Base-by-base conservation (phyloP, 92 coral and sea anemone species). In the Hydrozoanthus gracilis region DNA sequence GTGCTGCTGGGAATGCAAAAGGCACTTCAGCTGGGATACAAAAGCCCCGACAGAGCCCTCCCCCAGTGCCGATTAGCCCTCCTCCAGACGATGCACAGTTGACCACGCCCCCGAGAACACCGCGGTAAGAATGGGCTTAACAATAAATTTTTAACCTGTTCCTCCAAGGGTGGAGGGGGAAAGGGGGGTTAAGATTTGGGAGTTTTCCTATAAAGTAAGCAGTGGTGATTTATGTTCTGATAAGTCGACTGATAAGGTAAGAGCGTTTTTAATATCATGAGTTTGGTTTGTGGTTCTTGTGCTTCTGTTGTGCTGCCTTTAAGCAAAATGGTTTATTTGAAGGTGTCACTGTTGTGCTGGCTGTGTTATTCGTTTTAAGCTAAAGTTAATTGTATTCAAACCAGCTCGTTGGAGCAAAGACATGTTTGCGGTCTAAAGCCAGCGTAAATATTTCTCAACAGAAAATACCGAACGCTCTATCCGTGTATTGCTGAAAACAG, bases 401-500 rank as follows among this genome's bases (percentile, higher is more conserved):
- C 14, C 35, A n/a, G 14, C 51, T 75, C 18, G 51, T 8, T 50
- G 46, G 79, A 7, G 79, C 60, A 3, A 4, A 49, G n/a, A 48
- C 62, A 79, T 76, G 4, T 14, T 60, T 58, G 73, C 48, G 45
- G 45, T 7, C 15, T 13, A 55, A 51, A 58, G 48, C 15, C 78
- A 27, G 9, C 51, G 27, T 54, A 60, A 44, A 80, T 48, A 49
- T 75, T 62, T 71, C 44, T 78, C 77, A 54, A 15, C 90, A 97
- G 99, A 92, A 95, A 91, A 97, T 98, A 92, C 48, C 92, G 94
- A 70, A 97, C 98, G 49, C 60, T 93, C 68, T 97, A 87, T 78
- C 99, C 99, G 39, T 97, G 99, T 91, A 92, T 95, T 68, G 99
- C 98, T 45, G 99, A 97, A 87, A 97, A 93, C 91, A 93, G 83